These are phyloP conservation scores for Montipora efflorescens DNA, from an alignment of 64 coral and sea anemone species.

Conservation along the genomic window DNA sequence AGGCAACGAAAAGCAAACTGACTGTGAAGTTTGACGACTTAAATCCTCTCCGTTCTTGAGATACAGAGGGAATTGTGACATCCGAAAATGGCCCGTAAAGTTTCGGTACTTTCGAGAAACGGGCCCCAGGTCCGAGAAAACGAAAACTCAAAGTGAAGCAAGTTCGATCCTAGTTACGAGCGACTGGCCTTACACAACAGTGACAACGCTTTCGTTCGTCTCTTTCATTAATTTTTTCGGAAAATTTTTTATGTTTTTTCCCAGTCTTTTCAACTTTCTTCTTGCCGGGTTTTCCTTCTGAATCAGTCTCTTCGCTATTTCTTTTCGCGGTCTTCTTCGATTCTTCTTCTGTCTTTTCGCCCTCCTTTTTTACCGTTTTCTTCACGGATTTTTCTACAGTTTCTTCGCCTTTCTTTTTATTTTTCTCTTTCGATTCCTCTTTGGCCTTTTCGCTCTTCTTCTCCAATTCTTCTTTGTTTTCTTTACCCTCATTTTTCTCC, in stretches of 20 bases:
- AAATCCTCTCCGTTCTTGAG: no score
- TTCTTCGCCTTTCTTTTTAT: not conserved
- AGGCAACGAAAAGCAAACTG: no score
- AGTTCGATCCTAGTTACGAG: not conserved
- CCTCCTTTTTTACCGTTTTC: not conserved
- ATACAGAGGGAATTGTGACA: no score
- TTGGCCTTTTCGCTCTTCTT: not conserved
- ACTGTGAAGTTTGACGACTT: no score
- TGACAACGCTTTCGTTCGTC: not conserved
- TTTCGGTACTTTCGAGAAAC: no score
- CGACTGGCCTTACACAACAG: not conserved
- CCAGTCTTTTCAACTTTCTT: constrained; percentile 3
- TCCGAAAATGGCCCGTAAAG: no score
- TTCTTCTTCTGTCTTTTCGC: not conserved
- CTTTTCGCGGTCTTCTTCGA: no score
- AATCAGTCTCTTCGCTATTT: no score
- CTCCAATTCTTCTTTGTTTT: not conserved
- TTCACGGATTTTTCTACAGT: not conserved
- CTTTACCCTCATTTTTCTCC: not conserved
- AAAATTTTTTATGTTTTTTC: not conserved
- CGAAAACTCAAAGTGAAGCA: no score
- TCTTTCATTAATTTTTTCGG: not conserved
- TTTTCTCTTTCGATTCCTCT: not conserved
- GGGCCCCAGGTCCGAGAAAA: no score
- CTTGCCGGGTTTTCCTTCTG: not conserved